A percentile compares a stretch with the other conserved stretches of the same genome.
These are phyloP conservation scores for Engystomops pustulosus DNA, from an alignment of 2,113 vertebrate species.

Conservation along the genomic window DNA sequence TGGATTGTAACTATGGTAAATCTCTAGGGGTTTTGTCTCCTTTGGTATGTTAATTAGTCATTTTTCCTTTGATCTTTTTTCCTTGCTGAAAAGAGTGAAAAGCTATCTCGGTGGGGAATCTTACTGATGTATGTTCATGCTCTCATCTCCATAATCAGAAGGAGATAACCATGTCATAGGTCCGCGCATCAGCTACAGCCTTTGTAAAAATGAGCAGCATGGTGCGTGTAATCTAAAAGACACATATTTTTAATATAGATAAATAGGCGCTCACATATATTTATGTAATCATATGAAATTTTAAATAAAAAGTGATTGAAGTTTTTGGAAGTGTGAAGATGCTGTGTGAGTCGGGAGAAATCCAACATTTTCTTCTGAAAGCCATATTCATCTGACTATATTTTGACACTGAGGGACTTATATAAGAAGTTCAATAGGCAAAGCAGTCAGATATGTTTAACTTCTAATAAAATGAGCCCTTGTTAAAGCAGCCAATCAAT, in stretches of 20 bases:
- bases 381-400: conserved; percentile 16
- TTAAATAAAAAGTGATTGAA: conserved; percentile 40
- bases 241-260: conserved; percentile 39
- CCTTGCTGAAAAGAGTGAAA: conserved; percentile 79
- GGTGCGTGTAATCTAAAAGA: conserved; percentile 18
- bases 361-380: conserved; percentile 16
- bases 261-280: conserved; percentile 6
- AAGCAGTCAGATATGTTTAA: conserved; percentile 44
- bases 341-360: not conserved
- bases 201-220: conserved; percentile 66
- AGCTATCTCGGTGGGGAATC: conserved; percentile 85
- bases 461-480: conserved; percentile 22
- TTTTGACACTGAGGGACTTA: conserved; percentile 47
- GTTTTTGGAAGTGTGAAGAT: conserved; percentile 19
- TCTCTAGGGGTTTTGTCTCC: conserved; percentile 82
- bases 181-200: conserved; percentile 72
- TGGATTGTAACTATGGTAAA: conserved; percentile 84
- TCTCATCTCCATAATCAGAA: conserved; percentile 84
- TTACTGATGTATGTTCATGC: conserved; percentile 76
- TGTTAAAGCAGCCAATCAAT: conserved; percentile 33
- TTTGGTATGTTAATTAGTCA: conserved; percentile 85
- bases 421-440: conserved; percentile 43
- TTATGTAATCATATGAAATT: conserved; percentile 17
- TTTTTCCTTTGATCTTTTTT: conserved; percentile 82
- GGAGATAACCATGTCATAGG: conserved; percentile 77